A percentile compares a stretch with the other conserved stretches of the same genome.
Conservation (phyloP, 2,888 invertebrate species). For the Dasysyrphus tricinctus region DNA sequence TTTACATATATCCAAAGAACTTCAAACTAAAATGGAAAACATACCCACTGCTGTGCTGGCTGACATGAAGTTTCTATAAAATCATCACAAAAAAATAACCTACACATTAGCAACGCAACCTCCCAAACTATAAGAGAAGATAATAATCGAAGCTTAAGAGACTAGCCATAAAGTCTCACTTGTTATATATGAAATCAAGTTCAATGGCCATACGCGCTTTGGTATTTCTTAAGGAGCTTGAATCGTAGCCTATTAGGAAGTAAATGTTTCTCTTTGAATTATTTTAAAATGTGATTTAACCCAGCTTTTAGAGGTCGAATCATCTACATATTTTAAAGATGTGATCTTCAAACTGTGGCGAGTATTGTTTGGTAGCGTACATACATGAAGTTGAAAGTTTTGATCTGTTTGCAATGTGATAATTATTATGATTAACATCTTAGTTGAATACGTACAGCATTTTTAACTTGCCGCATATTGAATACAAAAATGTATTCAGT, state of each 20-base stretch:
- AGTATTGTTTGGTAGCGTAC: neutral
- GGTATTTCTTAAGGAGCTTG: neutral
- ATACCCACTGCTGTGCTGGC: no score
- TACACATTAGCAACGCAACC: neutral
- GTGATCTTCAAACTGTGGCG: neutral
- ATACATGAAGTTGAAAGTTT: constrained; percentile 7
- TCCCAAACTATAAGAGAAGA: neutral
- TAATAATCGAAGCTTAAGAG: neutral
- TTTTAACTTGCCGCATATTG: neutral
- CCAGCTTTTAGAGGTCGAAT: constrained; percentile 5
- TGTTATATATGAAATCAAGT: constrained; percentile 47
- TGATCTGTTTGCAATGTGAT: constrained; percentile 22
- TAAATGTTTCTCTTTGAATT: neutral
- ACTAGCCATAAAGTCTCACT: constrained; percentile 33
- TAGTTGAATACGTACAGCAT: neutral
- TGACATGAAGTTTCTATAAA: no score
- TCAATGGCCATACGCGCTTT: constrained; percentile 58
- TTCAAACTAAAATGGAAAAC: no score
- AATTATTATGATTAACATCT: constrained; percentile 27
- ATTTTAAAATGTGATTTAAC: constrained; percentile 35
- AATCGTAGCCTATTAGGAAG: constrained; percentile 13
- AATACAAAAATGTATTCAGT: constrained; percentile 1
- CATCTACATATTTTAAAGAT: neutral
- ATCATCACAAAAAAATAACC: neutral
- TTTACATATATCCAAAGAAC: no score